Evolutionary conservation across 2,797 vertebrate genomes (phyloP).

Genomic region (Manis crassicaudata): DNA sequence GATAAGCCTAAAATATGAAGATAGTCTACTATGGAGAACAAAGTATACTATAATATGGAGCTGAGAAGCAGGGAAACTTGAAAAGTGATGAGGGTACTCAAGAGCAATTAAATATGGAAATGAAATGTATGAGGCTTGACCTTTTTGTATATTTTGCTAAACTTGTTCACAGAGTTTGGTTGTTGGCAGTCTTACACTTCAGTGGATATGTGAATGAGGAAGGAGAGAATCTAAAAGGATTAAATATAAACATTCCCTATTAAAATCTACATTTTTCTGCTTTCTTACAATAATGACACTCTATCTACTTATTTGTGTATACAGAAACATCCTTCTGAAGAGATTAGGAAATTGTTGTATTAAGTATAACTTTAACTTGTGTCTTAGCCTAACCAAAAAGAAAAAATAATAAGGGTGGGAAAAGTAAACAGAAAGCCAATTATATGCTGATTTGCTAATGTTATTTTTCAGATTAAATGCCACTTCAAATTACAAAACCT

Average conservation of each 20-base stretch:
- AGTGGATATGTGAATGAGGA: not conserved
- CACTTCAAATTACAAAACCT: slow-evolving; percentile 87
- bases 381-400: slow-evolving; percentile 67
- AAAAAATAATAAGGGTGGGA: not conserved
- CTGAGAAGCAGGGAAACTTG: not conserved
- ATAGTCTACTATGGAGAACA: not conserved
- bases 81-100: not conserved
- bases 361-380: slow-evolving; percentile 70
- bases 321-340: slow-evolving; percentile 40
- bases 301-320: not conserved
- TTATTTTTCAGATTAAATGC: slow-evolving; percentile 89
- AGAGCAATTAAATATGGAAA: not conserved
- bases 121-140: not conserved
- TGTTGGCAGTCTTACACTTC: slow-evolving; percentile 27
- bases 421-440: slow-evolving; percentile 84
- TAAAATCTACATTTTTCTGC: slow-evolving; percentile 1
- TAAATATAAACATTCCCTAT: not conserved
- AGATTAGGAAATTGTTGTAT: slow-evolving; percentile 64
- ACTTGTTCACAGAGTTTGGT: not conserved
- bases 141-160: not conserved
- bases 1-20: not conserved
- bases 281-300: slow-evolving; percentile 45
- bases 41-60: not conserved
- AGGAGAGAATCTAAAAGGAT: not conserved
- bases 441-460: slow-evolving; percentile 87